These are phyloP conservation scores for Cyclargus thomasi DNA, from an alignment of 1,140 invertebrate species.

Conservation along the genomic window DNA sequence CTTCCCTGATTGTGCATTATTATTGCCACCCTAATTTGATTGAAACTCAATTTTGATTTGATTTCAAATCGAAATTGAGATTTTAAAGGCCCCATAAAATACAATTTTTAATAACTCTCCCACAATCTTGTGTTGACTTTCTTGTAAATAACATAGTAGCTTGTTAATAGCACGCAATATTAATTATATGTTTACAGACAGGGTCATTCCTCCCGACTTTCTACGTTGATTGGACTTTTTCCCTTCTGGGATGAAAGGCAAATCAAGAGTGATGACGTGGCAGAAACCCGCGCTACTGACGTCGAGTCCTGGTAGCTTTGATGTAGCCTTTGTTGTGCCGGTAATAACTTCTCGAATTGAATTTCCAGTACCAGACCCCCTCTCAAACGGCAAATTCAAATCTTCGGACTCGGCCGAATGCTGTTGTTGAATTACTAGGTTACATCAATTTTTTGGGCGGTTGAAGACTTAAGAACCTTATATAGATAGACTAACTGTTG, in stretches of 20 bases:
- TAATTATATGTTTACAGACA: slow-evolving; percentile 25
- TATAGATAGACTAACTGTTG: too few species aligned
- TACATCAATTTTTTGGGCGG: too few species aligned
- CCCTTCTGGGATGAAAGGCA: slow-evolving; percentile 46
- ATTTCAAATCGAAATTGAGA: too few species aligned
- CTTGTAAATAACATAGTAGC: neutral
- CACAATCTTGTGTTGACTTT: neutral
- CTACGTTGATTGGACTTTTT: slow-evolving; percentile 61
- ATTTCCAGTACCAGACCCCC: too few species aligned
- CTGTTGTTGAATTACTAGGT: too few species aligned
- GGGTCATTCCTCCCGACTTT: slow-evolving; percentile 60
- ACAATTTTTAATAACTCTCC: neutral
- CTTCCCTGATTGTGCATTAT: too few species aligned
- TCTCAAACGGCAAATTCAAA: too few species aligned
- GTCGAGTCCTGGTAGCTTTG: neutral
- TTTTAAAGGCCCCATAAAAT: too few species aligned
- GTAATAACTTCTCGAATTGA: neutral
- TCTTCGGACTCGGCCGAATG: too few species aligned
- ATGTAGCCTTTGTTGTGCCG: neutral
- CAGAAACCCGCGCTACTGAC: slow-evolving; percentile 42
- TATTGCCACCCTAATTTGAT: too few species aligned
- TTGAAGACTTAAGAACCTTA: too few species aligned
- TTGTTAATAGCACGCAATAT: slow-evolving; percentile 15
- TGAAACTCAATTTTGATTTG: too few species aligned
- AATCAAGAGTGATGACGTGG: slow-evolving; percentile 58